Conservation (phyloP, 2,797 vertebrate genomes). For the Dipus sagitta region DNA sequence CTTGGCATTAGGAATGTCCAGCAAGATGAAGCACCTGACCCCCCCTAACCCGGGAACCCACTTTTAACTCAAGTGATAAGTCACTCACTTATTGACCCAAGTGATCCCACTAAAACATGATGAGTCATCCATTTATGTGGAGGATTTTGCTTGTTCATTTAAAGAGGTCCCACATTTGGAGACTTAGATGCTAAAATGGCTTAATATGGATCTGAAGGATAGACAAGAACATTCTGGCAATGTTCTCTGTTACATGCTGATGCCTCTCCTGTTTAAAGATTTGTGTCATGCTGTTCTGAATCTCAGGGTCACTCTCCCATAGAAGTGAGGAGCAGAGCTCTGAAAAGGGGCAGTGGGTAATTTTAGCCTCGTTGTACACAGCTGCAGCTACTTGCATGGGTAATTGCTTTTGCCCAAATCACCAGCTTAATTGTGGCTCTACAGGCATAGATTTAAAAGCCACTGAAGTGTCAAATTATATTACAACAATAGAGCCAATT, state of each 20-base stretch:
- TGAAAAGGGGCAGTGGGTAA: slow-evolving; percentile 67
- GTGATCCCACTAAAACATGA: neutral
- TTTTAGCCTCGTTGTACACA: slow-evolving; percentile 75
- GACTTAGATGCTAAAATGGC: slow-evolving; percentile 15
- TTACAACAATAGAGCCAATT: slow-evolving; percentile 75
- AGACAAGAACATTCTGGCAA: neutral
- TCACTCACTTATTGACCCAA: neutral
- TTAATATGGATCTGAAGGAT: neutral
- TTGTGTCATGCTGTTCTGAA: slow-evolving; percentile 13
- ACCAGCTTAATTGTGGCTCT: slow-evolving; percentile 79
- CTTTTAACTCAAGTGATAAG: neutral
- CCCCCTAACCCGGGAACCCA: neutral
- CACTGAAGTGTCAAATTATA: slow-evolving; percentile 78
- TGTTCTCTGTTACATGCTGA: neutral
- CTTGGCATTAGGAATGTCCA: neutral
- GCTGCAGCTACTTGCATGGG: slow-evolving; percentile 74
- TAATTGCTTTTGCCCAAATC: slow-evolving; percentile 81
- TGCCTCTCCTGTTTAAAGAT: slow-evolving; percentile 48
- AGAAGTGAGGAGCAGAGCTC: slow-evolving; percentile 16
- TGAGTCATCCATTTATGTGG: neutral
- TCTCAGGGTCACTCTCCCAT: slow-evolving; percentile 29
- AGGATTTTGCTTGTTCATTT: neutral
- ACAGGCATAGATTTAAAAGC: slow-evolving; percentile 80
- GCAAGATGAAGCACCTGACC: neutral
- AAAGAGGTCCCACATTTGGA: slow-evolving; percentile 2